A percentile compares a stretch with the other conserved stretches of the same genome.
These are phyloP conservation scores for Latrodectus geometricus DNA, from an alignment of 1,140 invertebrate species.

Conservation along the genomic window DNA sequence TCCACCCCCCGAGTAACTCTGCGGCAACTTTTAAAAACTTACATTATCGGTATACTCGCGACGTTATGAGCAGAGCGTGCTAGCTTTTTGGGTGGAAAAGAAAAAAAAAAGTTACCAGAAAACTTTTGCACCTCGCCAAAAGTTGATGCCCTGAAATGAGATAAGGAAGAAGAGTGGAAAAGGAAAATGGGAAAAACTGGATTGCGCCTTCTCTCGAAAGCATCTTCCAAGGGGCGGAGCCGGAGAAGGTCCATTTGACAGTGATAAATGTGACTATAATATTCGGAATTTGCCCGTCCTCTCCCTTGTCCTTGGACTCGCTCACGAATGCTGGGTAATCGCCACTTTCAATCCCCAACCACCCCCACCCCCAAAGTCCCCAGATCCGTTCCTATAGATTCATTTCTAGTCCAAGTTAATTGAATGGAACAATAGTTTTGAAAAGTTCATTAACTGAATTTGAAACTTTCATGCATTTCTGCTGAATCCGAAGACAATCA, in stretches of 20 bases:
- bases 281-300: constrained; percentile 17
- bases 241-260: constrained; percentile 44
- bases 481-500: too few relatives aligned
- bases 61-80: background rate
- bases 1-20: background rate
- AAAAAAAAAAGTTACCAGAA: constrained; percentile 9
- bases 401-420: too few relatives aligned
- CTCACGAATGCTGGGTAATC: background rate
- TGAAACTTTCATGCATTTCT: too few relatives aligned
- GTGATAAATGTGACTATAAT: constrained; percentile 56
- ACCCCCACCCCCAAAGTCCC: too few relatives aligned
- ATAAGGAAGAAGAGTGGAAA: background rate
- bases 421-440: too few relatives aligned
- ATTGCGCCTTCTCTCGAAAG: background rate
- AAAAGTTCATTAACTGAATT: too few relatives aligned
- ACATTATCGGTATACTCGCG: background rate
- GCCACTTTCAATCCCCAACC: too few relatives aligned
- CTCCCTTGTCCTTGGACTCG: background rate
- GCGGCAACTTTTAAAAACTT: constrained; percentile 51
- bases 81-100: background rate
- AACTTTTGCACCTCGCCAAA: constrained; percentile 29
- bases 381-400: too few relatives aligned
- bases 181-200: constrained; percentile 11
- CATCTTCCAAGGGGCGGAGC: constrained; percentile 15
- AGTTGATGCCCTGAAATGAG: background rate